Evolutionary conservation across 2,797 vertebrate genomes (phyloP).

Genomic region (Lateolabrax maculatus): DNA sequence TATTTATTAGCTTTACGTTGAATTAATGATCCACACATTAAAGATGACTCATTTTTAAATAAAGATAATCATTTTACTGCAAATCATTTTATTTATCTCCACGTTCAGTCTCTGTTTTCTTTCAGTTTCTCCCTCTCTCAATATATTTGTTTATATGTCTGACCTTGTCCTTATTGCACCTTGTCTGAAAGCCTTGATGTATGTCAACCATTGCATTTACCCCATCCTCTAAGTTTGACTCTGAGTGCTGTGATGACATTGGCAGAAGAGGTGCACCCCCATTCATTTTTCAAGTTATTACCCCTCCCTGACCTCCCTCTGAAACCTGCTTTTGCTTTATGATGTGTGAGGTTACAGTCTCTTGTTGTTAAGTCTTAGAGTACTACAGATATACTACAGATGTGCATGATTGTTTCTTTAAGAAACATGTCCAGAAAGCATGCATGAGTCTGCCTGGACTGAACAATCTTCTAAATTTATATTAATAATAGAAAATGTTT

Average conservation of each 20-base stretch:
- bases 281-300: conserved; percentile 53
- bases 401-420: not conserved
- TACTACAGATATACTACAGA: not conserved
- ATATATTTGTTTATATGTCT: conserved; percentile 12
- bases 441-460: not conserved
- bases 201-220: conserved; percentile 30
- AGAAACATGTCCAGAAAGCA: not conserved
- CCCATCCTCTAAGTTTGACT: conserved; percentile 26
- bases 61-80: not conserved
- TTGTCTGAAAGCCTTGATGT: conserved; percentile 22
- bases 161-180: conserved; percentile 34
- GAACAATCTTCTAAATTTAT: not conserved
- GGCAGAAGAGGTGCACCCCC: conserved; percentile 7
- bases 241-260: conserved; percentile 31
- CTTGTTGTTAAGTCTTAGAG: conserved; percentile 2
- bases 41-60: not conserved
- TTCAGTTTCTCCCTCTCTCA: not conserved
- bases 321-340: conserved; percentile 37
- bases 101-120: not conserved
- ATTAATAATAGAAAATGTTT: not conserved
- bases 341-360: conserved; percentile 12
- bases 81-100: not conserved
- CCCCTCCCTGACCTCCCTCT: conserved; percentile 38
- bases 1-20: not conserved
- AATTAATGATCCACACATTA: not conserved